Base-by-base conservation (phyloP, 2,113 vertebrate genomes). In the Neogale vison region DNA sequence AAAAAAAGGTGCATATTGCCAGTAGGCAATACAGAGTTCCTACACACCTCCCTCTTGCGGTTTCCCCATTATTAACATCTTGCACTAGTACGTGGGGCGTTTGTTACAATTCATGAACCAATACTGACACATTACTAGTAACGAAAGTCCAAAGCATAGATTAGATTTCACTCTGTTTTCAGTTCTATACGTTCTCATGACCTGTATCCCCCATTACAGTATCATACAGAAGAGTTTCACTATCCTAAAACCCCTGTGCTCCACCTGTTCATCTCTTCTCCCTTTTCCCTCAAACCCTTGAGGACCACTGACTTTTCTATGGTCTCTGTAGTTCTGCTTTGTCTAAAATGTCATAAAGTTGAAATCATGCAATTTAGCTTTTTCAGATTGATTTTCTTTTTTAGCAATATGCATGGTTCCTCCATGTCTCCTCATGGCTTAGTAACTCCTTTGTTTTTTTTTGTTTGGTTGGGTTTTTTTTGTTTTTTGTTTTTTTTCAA, bases 41-140 rank as follows among this genome's bases (percentile, higher is more conserved):
- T 45, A 10, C 15, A 34, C 31, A 52, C 1, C 2, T 69, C 10
- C 47, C 23, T 9, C 31, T 14, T 3, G 12, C 1, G 14, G 7
- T 77, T 77, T 87, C 39, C 24, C 39, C 50, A 20, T 84, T 79
- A 45, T 65, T 24, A 71, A 17, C 13, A 55, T 76, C 65, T 52
- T 20, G 13, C 29, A 45, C 31, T 77, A 34, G 17, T 61, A 17
- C 45, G 13, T 45, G 26, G 24, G 15, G 36, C 0, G 0, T 24
- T 67, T 17, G 4, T 77, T 47, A 87, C 14, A 57, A 59, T 85
- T 81, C 72, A n/a, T 10, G 5, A 31, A 15, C 12, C 31, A 74
- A 50, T 42, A 59, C 13, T 76, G 65, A 59, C 67, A 24, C 5
- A 57, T 36, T 88, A 17, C 61, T 65, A 23, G 42, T 81, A 72